A percentile compares a stretch with the other conserved stretches of the same genome.
Evolutionary conservation across 1,140 invertebrate genomes (phyloP).

Genomic region (Heterodera carotae): DNA sequence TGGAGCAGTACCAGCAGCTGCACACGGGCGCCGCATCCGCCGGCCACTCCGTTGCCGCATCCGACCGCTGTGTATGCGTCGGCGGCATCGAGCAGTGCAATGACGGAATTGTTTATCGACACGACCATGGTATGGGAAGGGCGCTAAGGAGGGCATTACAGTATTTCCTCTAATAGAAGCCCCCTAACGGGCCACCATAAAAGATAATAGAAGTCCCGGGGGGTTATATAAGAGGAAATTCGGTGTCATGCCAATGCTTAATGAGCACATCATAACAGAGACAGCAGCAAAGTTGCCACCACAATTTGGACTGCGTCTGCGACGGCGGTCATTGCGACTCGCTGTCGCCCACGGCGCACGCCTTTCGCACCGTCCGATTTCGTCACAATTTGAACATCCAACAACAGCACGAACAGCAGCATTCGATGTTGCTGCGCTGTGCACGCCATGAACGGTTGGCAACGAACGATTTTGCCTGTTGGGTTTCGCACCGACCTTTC

Average conservation of each 20-base stretch:
- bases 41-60: not conserved
- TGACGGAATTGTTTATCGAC: not conserved
- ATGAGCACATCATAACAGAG: no score
- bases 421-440: not conserved
- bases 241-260: no score
- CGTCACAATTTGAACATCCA: not conserved
- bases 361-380: not conserved
- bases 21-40: not conserved
- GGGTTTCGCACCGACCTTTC: no score
- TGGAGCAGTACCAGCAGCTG: not conserved
- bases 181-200: no score
- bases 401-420: not conserved
- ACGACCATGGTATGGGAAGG: no score
- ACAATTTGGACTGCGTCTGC: not conserved
- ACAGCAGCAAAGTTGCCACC: no score
- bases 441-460: constrained; percentile 2
- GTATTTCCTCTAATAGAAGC: no score
- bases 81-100: not conserved
- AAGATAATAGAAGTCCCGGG: no score
- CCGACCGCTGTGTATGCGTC: not conserved
- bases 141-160: no score
- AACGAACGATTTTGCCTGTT: no score
- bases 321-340: not conserved
- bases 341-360: not conserved
- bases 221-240: no score